These are phyloP conservation scores for Amphiprion ocellaris DNA, from an alignment of 2,113 vertebrate genomes.

Conservation along the genomic window DNA sequence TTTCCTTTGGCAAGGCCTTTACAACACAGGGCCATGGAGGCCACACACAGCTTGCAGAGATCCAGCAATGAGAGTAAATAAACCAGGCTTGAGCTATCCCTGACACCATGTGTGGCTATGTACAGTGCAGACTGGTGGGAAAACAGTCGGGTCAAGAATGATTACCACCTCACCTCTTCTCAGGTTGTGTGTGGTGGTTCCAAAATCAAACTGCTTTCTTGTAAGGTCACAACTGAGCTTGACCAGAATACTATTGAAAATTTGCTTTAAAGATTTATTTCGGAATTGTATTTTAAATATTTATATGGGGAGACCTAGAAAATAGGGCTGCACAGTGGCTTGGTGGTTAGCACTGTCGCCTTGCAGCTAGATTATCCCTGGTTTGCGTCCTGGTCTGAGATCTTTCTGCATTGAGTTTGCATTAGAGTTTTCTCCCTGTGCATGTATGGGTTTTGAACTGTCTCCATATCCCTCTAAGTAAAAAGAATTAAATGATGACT, in stretches of 20 bases:
- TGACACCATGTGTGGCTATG: constrained; percentile 78
- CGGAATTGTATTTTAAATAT: not conserved
- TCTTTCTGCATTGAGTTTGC: too few relatives aligned
- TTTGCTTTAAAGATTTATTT: not conserved
- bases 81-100: constrained; percentile 83
- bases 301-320: not conserved
- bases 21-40: constrained; percentile 82
- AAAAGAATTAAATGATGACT: too few relatives aligned
- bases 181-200: constrained; percentile 12
- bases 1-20: constrained; percentile 86
- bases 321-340: not conserved
- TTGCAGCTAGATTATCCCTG: too few relatives aligned
- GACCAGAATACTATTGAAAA: not conserved
- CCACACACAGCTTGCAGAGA: constrained; percentile 88
- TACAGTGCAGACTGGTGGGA: constrained; percentile 69
- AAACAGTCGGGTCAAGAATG: constrained; percentile 75
- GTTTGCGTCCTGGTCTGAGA: too few relatives aligned
- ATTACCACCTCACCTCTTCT: constrained; percentile 63
- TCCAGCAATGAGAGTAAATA: constrained; percentile 90
- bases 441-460: too few relatives aligned
- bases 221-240: constrained; percentile 8
- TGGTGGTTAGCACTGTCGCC: too few relatives aligned
- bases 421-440: too few relatives aligned
- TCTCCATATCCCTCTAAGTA: too few relatives aligned
- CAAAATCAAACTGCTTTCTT: constrained; percentile 14